A percentile compares a stretch with the other conserved stretches of the same genome.
phyloP scores from a whole-genome alignment of 2,888 invertebrate species.

The Mesochorus sp. region DNA sequence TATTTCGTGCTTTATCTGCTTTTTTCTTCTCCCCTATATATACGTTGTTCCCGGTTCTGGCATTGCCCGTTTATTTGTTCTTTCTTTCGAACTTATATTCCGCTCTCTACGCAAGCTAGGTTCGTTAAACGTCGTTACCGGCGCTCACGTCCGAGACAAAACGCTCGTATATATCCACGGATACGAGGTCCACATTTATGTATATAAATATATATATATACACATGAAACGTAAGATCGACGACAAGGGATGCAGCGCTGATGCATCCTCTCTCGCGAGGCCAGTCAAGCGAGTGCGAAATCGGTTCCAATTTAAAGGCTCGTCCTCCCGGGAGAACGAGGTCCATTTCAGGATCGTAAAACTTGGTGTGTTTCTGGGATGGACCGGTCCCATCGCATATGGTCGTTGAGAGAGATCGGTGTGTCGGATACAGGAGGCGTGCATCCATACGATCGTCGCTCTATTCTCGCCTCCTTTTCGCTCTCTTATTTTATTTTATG shows the following conservation, averaged over 20 bases:
- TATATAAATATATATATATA: slow-evolving; percentile 15
- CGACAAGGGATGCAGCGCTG: slow-evolving; percentile 31
- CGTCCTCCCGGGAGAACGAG: slow-evolving; percentile 61
- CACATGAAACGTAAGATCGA: slow-evolving; percentile 19
- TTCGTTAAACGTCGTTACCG: slow-evolving; percentile 59
- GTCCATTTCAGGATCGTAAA: slow-evolving; percentile 59
- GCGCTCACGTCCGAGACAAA: slow-evolving; percentile 39
- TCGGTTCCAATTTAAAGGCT: slow-evolving; percentile 70
- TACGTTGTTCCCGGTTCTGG: neutral
- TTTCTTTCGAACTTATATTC: slow-evolving; percentile 32
- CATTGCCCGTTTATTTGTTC: slow-evolving; percentile 26
- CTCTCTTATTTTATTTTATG: slow-evolving; percentile 11
- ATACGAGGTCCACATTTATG: slow-evolving; percentile 2
- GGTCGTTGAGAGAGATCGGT: slow-evolving; percentile 16
- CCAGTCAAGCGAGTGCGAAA: slow-evolving; percentile 59
- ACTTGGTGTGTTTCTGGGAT: slow-evolving; percentile 48
- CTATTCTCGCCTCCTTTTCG: slow-evolving; percentile 24
- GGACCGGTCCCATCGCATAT: slow-evolving; percentile 23
- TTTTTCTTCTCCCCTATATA: neutral
- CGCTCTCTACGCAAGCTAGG: slow-evolving; percentile 45
- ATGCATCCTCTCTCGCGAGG: slow-evolving; percentile 22
- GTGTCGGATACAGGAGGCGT: slow-evolving; percentile 42
- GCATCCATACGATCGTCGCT: slow-evolving; percentile 26
- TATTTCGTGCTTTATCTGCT: slow-evolving; percentile 7
- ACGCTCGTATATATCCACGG: slow-evolving; percentile 27